Conservation (phyloP, 2,113 vertebrate genomes). For the Chaetops frenatus region DNA sequence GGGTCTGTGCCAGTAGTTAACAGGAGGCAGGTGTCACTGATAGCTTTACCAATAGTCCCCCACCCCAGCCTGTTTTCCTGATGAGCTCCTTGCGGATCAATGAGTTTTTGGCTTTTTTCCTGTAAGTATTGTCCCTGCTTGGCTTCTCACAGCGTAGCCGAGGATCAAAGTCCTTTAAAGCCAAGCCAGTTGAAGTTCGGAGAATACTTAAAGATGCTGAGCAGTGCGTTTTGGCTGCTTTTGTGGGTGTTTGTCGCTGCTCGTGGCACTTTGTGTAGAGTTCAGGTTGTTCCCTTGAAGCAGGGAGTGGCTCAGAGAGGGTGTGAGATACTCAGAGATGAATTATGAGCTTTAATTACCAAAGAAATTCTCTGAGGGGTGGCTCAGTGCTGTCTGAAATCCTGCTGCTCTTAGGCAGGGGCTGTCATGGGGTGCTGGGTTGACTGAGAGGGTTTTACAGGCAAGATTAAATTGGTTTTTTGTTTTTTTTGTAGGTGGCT, state of each 20-base stretch:
- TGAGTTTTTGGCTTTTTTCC: neutral
- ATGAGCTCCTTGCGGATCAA: neutral
- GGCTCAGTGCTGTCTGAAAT: rapidly evolving
- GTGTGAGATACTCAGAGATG: neutral
- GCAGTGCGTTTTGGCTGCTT: rapidly evolving
- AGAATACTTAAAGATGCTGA: rapidly evolving
- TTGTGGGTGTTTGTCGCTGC: neutral
- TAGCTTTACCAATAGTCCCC: neutral
- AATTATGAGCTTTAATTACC: neutral
- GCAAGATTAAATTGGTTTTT: rapidly evolving
- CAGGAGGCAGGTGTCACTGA: neutral
- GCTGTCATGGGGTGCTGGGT: neutral
- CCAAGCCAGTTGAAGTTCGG: neutral
- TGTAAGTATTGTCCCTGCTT: rapidly evolving
- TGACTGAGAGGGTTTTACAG: no score
- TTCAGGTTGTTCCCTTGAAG: neutral
- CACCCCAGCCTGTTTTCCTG: neutral
- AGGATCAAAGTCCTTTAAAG: neutral
- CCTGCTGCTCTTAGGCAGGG: neutral
- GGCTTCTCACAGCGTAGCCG: neutral
- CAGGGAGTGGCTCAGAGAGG: neutral
- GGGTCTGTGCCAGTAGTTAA: rapidly evolving
- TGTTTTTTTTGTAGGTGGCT: no score
- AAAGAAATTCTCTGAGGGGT: neutral
- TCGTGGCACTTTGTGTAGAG: rapidly evolving